phyloP scores from a whole-genome alignment of 2,888 invertebrate species.

The Diabrotica balteata region DNA sequence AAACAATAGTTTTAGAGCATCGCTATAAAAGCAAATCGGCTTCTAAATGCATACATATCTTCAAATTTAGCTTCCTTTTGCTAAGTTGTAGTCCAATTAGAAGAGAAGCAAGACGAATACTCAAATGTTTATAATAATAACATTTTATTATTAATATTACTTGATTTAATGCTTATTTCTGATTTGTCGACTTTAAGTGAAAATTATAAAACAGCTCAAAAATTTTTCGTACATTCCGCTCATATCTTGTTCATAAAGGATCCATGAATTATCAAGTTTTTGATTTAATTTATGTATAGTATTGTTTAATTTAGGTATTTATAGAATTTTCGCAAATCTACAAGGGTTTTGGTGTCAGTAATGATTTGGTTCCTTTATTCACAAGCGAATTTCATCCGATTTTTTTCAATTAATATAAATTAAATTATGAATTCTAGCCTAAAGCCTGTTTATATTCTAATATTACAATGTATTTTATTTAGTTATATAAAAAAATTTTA shows the following conservation, averaged over 20 bases:
- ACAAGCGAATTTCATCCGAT: constrained; percentile 31
- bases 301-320: constrained; percentile 26
- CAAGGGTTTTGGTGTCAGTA: constrained; percentile 32
- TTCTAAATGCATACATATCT: too few species aligned
- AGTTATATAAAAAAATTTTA: constrained; percentile 56
- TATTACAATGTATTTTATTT: constrained; percentile 57
- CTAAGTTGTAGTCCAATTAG: too few species aligned
- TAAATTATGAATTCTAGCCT: constrained; percentile 53
- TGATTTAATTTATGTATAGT: constrained; percentile 32
- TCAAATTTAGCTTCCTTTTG: too few species aligned
- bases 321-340: constrained; percentile 18
- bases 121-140: too few species aligned
- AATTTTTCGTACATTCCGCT: constrained; percentile 31
- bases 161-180: too few species aligned
- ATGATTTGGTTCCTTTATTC: constrained; percentile 37
- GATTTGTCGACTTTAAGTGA: too few species aligned
- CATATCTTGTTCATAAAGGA: constrained; percentile 36
- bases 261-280: constrained; percentile 14
- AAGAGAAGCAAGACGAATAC: too few species aligned
- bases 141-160: too few species aligned
- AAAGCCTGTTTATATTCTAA: constrained; percentile 58
- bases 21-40: too few species aligned
- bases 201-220: background rate
- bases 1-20: too few species aligned
- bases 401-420: constrained; percentile 39